Conservation (phyloP, 2,888 invertebrate species). For the Chorisops tibialis region DNA sequence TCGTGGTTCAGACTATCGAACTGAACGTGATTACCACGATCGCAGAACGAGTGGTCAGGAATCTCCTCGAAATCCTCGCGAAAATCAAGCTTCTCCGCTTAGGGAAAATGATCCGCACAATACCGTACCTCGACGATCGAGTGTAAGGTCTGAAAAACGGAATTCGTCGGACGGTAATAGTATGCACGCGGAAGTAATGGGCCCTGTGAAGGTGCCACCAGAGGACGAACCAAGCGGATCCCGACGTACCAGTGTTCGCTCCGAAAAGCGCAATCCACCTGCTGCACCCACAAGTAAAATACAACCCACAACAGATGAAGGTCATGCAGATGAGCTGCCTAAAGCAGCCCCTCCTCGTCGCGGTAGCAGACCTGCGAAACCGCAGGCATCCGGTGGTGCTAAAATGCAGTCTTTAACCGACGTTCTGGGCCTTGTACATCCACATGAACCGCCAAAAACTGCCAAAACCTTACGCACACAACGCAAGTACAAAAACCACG, state of each 20-base stretch:
- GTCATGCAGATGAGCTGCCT: neutral
- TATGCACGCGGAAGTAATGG: neutral
- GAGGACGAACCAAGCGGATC: too few species aligned
- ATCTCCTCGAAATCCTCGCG: neutral
- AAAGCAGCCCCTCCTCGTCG: neutral
- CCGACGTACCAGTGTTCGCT: neutral
- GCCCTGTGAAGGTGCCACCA: too few species aligned
- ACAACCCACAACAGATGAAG: neutral
- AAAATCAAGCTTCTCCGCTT: neutral
- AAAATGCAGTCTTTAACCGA: neutral
- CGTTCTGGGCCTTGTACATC: conserved; percentile 2
- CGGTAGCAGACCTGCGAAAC: neutral
- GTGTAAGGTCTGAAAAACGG: too few species aligned
- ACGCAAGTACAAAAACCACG: neutral
- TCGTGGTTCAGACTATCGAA: too few species aligned
- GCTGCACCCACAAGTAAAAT: neutral
- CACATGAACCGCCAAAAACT: conserved; percentile 11
- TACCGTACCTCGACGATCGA: neutral
- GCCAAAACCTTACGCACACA: conserved; percentile 23
- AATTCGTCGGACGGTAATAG: too few species aligned
- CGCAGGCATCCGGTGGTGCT: neutral
- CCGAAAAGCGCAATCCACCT: neutral
- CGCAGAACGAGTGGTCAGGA: conserved; percentile 33
- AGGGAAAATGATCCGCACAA: conserved; percentile 1
- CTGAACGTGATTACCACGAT: too few species aligned